Percentiles rank a stretch among this genome's conserved stretches.
phyloP scores from a whole-genome alignment of 2,888 invertebrate species.

The Cryptocheilus praepositus region DNA sequence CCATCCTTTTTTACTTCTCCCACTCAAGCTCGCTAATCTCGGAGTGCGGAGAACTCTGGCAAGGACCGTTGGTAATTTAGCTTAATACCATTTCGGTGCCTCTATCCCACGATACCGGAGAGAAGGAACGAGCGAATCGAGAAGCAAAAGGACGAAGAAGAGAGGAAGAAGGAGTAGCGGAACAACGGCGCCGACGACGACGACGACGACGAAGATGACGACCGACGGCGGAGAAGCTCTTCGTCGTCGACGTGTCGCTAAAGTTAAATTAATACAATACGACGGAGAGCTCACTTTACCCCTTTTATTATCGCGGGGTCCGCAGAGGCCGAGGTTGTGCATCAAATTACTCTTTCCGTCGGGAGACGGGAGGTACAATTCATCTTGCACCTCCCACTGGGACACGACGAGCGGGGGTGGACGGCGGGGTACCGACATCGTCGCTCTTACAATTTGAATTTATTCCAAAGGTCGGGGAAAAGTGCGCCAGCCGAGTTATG shows the following conservation, averaged over 20 bases:
- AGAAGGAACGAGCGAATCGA: not conserved
- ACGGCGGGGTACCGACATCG: constrained; percentile 12
- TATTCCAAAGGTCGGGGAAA: constrained; percentile 37
- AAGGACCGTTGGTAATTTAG: constrained; percentile 50
- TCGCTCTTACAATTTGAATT: constrained; percentile 43
- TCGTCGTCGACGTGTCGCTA: constrained; percentile 45
- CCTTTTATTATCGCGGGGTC: constrained; percentile 49
- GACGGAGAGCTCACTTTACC: constrained; percentile 44
- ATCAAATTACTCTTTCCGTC: constrained; percentile 52
- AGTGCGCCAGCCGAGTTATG: constrained; percentile 13
- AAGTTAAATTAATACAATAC: constrained; percentile 65
- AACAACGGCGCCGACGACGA: not conserved
- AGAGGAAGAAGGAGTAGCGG: constrained; percentile 4
- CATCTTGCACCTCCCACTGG: constrained; percentile 34
- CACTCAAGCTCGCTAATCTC: constrained; percentile 46
- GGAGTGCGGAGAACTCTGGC: constrained; percentile 17
- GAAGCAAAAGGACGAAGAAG: not conserved
- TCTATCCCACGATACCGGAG: not conserved
- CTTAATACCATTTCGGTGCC: constrained; percentile 52
- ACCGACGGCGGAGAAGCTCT: constrained; percentile 2
- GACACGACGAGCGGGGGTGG: constrained; percentile 11
- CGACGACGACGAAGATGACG: not conserved
- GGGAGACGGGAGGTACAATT: constrained; percentile 32
- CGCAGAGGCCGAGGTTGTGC: constrained; percentile 46
- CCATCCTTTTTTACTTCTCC: constrained; percentile 27